phyloP scores from a whole-genome alignment of 2,797 vertebrate species.

The Coendou prehensilis region DNA sequence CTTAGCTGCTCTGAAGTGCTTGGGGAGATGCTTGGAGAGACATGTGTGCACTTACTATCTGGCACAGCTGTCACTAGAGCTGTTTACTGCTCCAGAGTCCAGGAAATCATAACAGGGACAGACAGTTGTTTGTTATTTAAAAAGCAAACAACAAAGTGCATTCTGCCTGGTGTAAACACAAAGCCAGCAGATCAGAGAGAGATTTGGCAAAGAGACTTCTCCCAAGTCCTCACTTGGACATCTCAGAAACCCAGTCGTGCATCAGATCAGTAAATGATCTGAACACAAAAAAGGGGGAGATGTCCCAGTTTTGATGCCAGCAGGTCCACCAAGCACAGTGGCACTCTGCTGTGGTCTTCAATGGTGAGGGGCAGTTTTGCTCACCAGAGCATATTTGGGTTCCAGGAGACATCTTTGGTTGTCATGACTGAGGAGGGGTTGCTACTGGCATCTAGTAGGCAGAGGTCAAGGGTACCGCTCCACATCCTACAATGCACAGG shows the following conservation, averaged over 20 bases:
- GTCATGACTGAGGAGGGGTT: not conserved
- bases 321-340: not conserved
- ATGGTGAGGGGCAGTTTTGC: not conserved
- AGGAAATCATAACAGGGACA: constrained; percentile 53
- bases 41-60: not conserved
- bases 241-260: not conserved
- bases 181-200: not conserved
- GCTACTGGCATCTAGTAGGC: not conserved
- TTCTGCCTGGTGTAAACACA: not conserved
- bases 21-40: constrained; percentile 52
- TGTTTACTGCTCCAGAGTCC: constrained; percentile 13
- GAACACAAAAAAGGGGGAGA: not conserved
- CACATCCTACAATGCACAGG: not conserved
- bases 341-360: not conserved
- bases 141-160: constrained; percentile 60
- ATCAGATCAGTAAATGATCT: not conserved
- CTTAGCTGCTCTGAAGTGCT: constrained; percentile 60
- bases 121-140: constrained; percentile 69
- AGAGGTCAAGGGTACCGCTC: not conserved
- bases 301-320: not conserved
- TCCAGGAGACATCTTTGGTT: not conserved
- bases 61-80: not conserved
- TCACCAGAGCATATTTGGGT: not conserved
- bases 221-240: not conserved
- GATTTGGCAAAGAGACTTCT: not conserved